These are phyloP conservation scores for Argopecten irradians DNA, from an alignment of 1,140 invertebrate species.

Conservation along the genomic window DNA sequence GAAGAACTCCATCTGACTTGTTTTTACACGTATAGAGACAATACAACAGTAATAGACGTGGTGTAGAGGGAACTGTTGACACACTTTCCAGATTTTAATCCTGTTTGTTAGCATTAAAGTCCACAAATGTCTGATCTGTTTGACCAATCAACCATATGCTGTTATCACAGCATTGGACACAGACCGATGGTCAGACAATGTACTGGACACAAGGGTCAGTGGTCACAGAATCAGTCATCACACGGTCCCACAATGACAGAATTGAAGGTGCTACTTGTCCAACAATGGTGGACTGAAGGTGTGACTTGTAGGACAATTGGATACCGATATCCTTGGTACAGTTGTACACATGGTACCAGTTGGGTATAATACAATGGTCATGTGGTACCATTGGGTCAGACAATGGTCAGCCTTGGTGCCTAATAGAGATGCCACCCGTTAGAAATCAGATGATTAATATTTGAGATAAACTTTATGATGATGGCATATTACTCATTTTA, in stretches of 20 bases:
- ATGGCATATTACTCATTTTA: neutral
- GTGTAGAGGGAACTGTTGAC: too few relatives aligned
- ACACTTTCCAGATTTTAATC: too few relatives aligned
- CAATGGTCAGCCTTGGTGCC: neutral
- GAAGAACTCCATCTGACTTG: too few relatives aligned
- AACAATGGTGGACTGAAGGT: neutral
- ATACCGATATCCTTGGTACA: neutral
- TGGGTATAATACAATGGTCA: neutral
- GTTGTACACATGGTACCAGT: neutral
- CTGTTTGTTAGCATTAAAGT: too few relatives aligned
- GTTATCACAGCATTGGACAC: too few relatives aligned
- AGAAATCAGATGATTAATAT: neutral
- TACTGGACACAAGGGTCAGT: neutral
- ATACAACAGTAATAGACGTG: too few relatives aligned
- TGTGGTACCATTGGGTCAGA: too few relatives aligned
- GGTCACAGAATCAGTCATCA: neutral
- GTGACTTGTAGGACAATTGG: neutral
- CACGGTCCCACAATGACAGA: neutral
- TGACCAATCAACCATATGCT: too few relatives aligned
- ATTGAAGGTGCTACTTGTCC: neutral
- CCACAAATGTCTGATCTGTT: too few relatives aligned
- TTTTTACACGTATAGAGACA: too few relatives aligned
- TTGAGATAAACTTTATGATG: neutral
- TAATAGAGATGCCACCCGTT: neutral
- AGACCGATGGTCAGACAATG: too few relatives aligned